A percentile compares a stretch with the other conserved stretches of the same genome.
Conservation (phyloP, 35 echinoderm and acorn worm genomes). For the Chiridota heheva region DNA sequence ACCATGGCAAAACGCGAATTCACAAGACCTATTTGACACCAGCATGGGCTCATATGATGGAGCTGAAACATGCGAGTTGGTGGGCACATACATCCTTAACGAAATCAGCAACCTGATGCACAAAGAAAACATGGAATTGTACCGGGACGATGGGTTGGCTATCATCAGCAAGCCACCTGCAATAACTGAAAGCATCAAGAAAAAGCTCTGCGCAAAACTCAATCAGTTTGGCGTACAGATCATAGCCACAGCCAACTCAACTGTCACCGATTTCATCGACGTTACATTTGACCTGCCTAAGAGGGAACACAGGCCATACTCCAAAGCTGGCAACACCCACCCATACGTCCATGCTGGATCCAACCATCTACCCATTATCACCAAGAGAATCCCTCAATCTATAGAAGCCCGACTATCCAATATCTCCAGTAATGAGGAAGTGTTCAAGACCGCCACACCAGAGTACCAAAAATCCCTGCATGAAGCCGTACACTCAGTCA, state of each 20-base stretch:
- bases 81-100: no score
- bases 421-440: not conserved
- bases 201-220: no score
- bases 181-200: no score
- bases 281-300: not conserved
- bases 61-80: no score
- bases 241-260: not conserved
- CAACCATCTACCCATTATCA: not conserved
- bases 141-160: slow-evolving; percentile 27
- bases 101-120: not conserved
- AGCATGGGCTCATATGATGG: slow-evolving; percentile 8
- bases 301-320: not conserved
- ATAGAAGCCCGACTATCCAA: not conserved
- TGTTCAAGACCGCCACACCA: not conserved
- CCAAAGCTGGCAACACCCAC: not conserved
- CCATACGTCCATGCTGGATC: not conserved
- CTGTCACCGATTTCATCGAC: not conserved
- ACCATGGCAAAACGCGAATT: slow-evolving; percentile 23
- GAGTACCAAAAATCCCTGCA: not conserved
- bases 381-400: not conserved
- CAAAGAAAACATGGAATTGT: slow-evolving; percentile 20
- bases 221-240: not conserved
- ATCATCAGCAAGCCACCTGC: slow-evolving; percentile 1
- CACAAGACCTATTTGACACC: slow-evolving; percentile 3
- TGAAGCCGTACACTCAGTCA: not conserved